Base-by-base conservation (phyloP, 2,888 invertebrate species). In the Poecilobothrus nobilitatus region DNA sequence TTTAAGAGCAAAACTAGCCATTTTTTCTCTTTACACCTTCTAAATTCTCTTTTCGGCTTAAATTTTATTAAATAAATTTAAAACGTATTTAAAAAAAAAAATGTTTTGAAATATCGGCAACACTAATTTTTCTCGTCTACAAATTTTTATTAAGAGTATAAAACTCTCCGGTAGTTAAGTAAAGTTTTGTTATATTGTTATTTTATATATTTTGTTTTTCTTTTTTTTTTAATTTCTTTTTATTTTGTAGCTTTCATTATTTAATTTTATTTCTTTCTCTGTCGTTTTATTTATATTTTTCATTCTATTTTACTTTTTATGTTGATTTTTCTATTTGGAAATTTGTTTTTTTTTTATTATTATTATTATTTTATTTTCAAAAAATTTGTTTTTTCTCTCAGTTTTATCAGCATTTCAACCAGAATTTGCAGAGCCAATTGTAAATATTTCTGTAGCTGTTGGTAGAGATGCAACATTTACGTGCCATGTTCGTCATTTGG, bases 391-490 rank as follows among this genome's bases (percentile, higher is more conserved):
- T 70, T 69, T 85, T 79, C 85, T 69, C 85, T 79, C 85, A 91
- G 90, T 89, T 76, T 84, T 86, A 79, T 88, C 89, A 72, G 78
- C 80, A 74, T 91, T 89, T 81, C 91, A 91, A 80, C 94, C 94
- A 22, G 92, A 93, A 82, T 95, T 95, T 78, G 88, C 88, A 70
- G 91, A 91, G 76, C 89, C 91, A 63, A 87, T 95, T 78, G 86
- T 88, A 74, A 95, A 95, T 84, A 84, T 94, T 75, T 94, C 94
- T 69, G 87, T 94, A 69, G 88, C 93, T 68, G 85, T 92, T 71
- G 94, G 94, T 71, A 86, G 94, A 77, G 94, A 95, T 81, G 94
- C 94, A 70, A 91, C 89, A 71, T 92, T 95, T 79, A 90, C 90
- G 78, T 95, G 95, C 82, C 85, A 90, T 78, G 93, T 95, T 69